Conservation (phyloP, 1,140 invertebrate species). For the Cotesia chilonis region DNA sequence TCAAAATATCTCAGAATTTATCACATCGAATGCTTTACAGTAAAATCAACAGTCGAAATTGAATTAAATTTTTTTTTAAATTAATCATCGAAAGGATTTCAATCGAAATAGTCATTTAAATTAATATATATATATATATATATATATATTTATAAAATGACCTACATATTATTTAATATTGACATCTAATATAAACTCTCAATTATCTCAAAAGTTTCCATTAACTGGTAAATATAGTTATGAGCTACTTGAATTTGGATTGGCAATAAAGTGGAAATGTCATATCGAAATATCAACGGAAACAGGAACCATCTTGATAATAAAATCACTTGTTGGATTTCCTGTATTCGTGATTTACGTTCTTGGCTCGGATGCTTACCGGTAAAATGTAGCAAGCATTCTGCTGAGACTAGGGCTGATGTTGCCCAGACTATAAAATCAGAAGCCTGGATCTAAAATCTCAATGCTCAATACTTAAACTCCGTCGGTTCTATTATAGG, state of each 20-base stretch:
- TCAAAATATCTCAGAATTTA: too few relatives aligned
- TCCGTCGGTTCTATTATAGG: not conserved
- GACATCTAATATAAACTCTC: too few relatives aligned
- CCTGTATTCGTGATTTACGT: slow-evolving; percentile 44
- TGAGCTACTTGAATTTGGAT: not conserved
- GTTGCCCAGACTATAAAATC: too few relatives aligned
- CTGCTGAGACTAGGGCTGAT: slow-evolving; percentile 16
- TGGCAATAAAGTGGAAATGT: slow-evolving; percentile 5
- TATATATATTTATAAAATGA: too few relatives aligned
- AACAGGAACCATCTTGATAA: slow-evolving; percentile 44
- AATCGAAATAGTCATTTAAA: too few relatives aligned
- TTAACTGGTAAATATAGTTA: slow-evolving; percentile 4
- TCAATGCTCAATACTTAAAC: not conserved
- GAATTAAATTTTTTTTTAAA: too few relatives aligned
- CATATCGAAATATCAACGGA: slow-evolving; percentile 23
- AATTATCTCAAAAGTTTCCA: too few relatives aligned
- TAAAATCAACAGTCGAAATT: too few relatives aligned
- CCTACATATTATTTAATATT: too few relatives aligned
- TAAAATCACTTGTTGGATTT: slow-evolving; percentile 59
- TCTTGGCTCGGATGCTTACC: slow-evolving; percentile 26
- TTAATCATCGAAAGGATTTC: too few relatives aligned
- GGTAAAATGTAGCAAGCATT: slow-evolving; percentile 29
- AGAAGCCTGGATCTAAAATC: not conserved
- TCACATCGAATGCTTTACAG: too few relatives aligned
- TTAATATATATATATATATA: too few relatives aligned